Evolutionary conservation across 37 sponge, comb jelly and placozoan species (phyloP), one percentile per base, ranked within the genome.

Genomic region (Dysidea cf. avara): DNA sequence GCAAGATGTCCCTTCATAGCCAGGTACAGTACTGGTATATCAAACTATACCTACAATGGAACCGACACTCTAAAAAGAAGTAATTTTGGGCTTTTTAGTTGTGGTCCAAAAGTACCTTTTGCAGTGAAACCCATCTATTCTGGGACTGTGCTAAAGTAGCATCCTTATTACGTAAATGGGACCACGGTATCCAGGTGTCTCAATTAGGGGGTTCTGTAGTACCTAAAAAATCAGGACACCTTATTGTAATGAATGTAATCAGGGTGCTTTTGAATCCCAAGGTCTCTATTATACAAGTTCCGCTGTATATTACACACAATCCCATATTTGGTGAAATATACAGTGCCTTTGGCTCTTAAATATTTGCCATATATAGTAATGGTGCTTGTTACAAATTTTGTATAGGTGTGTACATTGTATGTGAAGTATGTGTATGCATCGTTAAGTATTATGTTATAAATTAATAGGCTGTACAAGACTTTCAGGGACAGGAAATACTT

Each of bases 401-500:
- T 77, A 56, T 77, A 32, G 60, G 58, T 66, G 68, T 66, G 68
- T 66, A 20, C 39, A 7, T 50, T 53, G 36, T 71, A 22, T 53
- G 7, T 54, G 55, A 7, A 55, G 75, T 62, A 14, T 76, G 64
- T 37, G 75, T 32, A 7, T 74, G 30, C 21, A 20, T 46, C 31
- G 64, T 5, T 63, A 53, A 37, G 13, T 25, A 11, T 58, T 14
- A 66, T 12, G 20, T 53, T 26, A 36, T 13, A 13, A 21, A 49
- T n/a, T 51, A 67, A 4, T 68, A 96, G 98, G 76, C 61, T 97
- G 69, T 97, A 97, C 80, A 81, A 82, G 66, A 97, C 98, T 17
- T 94, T 91, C 77, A 79, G 84, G n/a, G 92, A 94, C 66, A 43
- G 59, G 2, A 84, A 83, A 40, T 97, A 94, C 81, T 66, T 97